Percentiles rank a stretch among this genome's conserved stretches.
phyloP scores from a whole-genome alignment of 2,797 vertebrate species.

The Catostomus latipinnis region DNA sequence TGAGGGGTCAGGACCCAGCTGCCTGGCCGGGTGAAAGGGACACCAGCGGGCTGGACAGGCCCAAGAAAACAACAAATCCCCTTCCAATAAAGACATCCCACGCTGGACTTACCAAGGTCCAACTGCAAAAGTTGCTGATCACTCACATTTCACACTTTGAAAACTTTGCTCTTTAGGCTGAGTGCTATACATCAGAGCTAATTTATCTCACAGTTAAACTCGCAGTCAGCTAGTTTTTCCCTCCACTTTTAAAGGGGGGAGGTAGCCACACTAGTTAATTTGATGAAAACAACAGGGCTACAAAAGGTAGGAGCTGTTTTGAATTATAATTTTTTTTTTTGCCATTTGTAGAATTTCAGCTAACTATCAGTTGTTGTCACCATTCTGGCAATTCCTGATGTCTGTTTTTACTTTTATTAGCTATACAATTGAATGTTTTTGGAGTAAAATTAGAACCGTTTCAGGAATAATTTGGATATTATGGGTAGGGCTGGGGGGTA shows the following conservation, averaged over 20 bases:
- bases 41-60: conserved; percentile 91
- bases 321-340: conserved; percentile 56
- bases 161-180: conserved; percentile 65
- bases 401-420: background rate
- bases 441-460: background rate
- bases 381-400: conserved; percentile 8
- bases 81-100: conserved; percentile 85
- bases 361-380: background rate
- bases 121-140: conserved; percentile 77
- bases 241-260: conserved; percentile 48
- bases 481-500: no score
- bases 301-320: conserved; percentile 79
- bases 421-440: background rate
- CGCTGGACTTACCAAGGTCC: conserved; percentile 76
- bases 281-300: conserved; percentile 73
- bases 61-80: conserved; percentile 86
- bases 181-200: conserved; percentile 69
- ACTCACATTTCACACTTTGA: conserved; percentile 73
- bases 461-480: background rate
- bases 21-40: conserved; percentile 91
- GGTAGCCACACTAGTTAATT: conserved; percentile 57
- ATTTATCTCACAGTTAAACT: conserved; percentile 58
- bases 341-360: conserved; percentile 39
- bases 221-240: conserved; percentile 57
- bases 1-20: conserved; percentile 98